Evolutionary conservation across 2,113 vertebrate genomes (phyloP), one percentile per base, ranked within the genome.

Genomic region (Stercorarius parasiticus): DNA sequence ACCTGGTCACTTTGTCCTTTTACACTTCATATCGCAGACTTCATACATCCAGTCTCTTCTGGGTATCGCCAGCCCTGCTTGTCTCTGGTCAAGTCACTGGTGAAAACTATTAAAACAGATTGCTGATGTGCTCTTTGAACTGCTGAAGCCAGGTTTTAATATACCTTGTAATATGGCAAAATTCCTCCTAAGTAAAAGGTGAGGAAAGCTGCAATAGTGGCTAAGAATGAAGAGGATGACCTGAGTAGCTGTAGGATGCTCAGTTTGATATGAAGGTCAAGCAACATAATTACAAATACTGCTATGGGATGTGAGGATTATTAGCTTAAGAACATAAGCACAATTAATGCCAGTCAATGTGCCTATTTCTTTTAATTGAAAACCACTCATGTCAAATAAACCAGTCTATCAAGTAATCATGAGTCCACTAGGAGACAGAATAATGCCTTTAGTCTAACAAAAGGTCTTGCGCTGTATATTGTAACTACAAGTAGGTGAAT

Each of bases 331-430:
- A 95, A 66, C 2, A 8, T 30, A 84, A 84, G 80, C 0, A 16
- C 80, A 95, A 86, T 93, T 95, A 94, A 94, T 91, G 83, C 13
- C 89, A 92, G 50, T 91, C 83, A 94, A 82, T 47, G 43, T 71
- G 47, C 82, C 91, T 89, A 22, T 86, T 94, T 73, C 69, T 93
- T 89, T 84, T 88, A 88, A 96, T 64, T 94, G 83, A 50, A 94
- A 96, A 55, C 43, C 88, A 78, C 89, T 96, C 26, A 29, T 71
- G 89, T 95, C 95, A 74, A 96, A 94, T 95, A 95, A 97, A 91
- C 26, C 61, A 64, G 86, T 82, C 50, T 88, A 84, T 84, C 91
- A 86, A 78, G 73, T 66, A 83, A 78, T 96, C 86, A 92, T 43
- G 83, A 91, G 66, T 93, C 91, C 80, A 82, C 61, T 50, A 91